Percentiles rank a stretch among this genome's conserved stretches.
Conservation (phyloP, 1,140 invertebrate species). For the Pseudoatta argentina region DNA sequence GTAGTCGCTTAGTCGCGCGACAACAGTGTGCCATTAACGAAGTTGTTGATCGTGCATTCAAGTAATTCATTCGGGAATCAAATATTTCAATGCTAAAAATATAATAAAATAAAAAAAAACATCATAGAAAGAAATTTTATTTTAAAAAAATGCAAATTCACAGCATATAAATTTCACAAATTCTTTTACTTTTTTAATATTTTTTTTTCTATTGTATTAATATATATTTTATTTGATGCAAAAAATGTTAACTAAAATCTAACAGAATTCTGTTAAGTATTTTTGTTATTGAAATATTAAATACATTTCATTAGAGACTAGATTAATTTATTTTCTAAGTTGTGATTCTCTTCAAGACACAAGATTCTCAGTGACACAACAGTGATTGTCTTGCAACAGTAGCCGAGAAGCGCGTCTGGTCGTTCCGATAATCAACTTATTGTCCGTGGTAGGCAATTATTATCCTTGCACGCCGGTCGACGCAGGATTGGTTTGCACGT, state of each 20-base stretch:
- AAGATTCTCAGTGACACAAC: neutral
- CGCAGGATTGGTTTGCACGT: conserved; percentile 17
- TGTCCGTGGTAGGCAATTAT: conserved; percentile 50
- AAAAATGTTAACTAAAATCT: conserved; percentile 14
- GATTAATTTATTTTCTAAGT: neutral
- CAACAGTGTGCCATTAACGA: conserved; percentile 48
- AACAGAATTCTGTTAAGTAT: neutral
- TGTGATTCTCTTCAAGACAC: neutral
- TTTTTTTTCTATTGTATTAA: neutral
- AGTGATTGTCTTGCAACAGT: neutral
- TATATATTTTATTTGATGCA: neutral
- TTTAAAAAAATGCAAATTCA: neutral
- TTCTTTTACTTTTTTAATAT: neutral
- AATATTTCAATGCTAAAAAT: neutral
- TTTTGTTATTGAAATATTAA: neutral
- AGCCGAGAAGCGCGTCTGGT: neutral
- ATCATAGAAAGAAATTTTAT: neutral
- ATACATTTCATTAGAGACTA: neutral
- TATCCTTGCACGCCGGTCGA: conserved; percentile 19
- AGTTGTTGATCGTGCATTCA: conserved; percentile 31
- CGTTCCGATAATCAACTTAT: conserved; percentile 47
- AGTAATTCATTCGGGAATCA: conserved; percentile 16
- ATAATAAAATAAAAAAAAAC: neutral
- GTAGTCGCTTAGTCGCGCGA: conserved; percentile 39
- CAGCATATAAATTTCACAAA: neutral